Evolutionary conservation across 2,888 invertebrate genomes (phyloP).

Genomic region (Drosophila siamana): DNA sequence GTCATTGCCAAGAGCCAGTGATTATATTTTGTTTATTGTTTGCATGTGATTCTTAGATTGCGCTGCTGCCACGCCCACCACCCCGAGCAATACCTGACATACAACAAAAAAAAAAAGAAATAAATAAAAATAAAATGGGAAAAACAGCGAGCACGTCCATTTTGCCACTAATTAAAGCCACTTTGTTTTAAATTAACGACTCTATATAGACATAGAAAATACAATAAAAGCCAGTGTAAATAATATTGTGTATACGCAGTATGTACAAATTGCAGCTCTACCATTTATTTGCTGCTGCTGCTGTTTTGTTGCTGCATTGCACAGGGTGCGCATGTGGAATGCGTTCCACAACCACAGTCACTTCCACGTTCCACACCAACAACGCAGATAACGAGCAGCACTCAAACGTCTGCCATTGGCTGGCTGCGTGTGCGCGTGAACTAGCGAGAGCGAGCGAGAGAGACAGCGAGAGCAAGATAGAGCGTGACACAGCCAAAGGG

Average conservation of each 20-base stretch:
- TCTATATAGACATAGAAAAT: constrained; percentile 41
- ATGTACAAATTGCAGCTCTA: constrained; percentile 1
- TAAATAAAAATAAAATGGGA: neutral
- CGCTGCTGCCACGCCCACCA: constrained; percentile 33
- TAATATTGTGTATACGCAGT: constrained; percentile 5
- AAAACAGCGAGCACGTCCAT: constrained; percentile 25
- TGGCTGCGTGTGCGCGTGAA: constrained; percentile 14
- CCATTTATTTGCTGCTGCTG: too few relatives aligned
- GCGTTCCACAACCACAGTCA: constrained; percentile 56
- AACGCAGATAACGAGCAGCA: constrained; percentile 62
- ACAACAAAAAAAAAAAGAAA: neutral
- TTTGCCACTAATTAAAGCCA: constrained; percentile 61
- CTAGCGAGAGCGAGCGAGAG: neutral
- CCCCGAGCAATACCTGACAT: constrained; percentile 16
- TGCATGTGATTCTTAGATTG: constrained; percentile 43
- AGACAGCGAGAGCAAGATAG: constrained; percentile 18
- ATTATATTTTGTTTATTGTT: constrained; percentile 60
- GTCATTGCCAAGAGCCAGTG: constrained; percentile 54
- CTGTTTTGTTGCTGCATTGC: constrained; percentile 8
- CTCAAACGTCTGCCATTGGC: constrained; percentile 60
- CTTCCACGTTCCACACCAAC: constrained; percentile 77
- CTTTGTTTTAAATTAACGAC: constrained; percentile 57
- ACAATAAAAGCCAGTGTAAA: constrained; percentile 33
- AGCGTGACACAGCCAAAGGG: constrained; percentile 31
- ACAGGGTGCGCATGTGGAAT: constrained; percentile 46